A percentile compares a stretch with the other conserved stretches of the same genome.
phyloP scores from a whole-genome alignment of 2,888 invertebrate species.

The Hydrotaea cyrtoneurina region DNA sequence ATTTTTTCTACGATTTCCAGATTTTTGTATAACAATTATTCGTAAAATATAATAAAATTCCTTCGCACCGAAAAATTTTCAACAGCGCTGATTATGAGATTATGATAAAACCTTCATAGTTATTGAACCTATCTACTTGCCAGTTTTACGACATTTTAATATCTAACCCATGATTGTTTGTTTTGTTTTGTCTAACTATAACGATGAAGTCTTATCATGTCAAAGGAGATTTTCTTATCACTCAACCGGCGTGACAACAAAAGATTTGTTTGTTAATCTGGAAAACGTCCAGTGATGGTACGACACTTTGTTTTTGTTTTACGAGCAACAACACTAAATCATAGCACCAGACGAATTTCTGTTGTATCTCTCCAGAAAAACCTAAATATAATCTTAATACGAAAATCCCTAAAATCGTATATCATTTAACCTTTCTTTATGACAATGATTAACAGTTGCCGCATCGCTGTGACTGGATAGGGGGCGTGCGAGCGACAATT shows the following conservation, averaged over 20 bases:
- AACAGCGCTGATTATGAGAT: too few relatives aligned
- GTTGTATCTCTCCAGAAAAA: background rate
- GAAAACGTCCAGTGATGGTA: background rate
- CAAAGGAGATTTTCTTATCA: conserved; percentile 13
- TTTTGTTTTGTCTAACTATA: background rate
- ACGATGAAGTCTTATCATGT: conserved; percentile 2
- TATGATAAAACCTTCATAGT: too few relatives aligned
- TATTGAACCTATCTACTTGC: background rate
- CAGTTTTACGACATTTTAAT: conserved; percentile 17
- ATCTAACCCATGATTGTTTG: background rate
- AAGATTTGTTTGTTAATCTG: conserved; percentile 22
- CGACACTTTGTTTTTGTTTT: background rate
- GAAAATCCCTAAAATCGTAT: conserved; percentile 19
- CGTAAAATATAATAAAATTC: background rate
- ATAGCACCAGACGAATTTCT: background rate
- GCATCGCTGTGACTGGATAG: background rate
- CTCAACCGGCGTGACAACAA: conserved; percentile 7
- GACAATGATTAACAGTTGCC: conserved; percentile 40
- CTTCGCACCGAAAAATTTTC: too few relatives aligned
- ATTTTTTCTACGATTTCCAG: too few relatives aligned
- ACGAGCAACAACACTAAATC: background rate
- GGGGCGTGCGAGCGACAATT: background rate
- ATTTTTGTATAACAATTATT: too few relatives aligned
- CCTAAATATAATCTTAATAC: background rate
- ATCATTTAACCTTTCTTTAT: conserved; percentile 34